Evolutionary conservation across 2,797 vertebrate species (phyloP).

Genomic region (Ibycter americanus): DNA sequence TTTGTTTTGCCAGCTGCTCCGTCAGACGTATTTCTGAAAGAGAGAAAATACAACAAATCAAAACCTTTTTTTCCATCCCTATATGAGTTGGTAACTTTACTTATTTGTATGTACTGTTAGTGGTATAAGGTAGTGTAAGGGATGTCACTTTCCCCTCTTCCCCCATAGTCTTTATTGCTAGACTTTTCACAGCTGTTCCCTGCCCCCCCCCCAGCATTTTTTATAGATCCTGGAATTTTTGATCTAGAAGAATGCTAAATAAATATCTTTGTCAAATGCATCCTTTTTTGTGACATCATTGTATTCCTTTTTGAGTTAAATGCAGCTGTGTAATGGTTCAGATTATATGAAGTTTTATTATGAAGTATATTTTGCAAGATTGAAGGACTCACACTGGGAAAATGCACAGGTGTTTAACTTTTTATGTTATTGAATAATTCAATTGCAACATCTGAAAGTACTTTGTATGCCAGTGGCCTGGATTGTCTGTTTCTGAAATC

Average conservation of each 20-base stretch:
- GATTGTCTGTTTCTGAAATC: neutral
- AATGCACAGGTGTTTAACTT: neutral
- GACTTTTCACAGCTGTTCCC: neutral
- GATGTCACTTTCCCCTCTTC: neutral
- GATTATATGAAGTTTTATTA: neutral
- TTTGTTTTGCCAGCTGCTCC: neutral
- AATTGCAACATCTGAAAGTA: neutral
- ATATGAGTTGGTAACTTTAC: neutral
- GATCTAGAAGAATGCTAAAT: neutral
- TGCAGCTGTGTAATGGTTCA: neutral
- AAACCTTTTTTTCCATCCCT: neutral
- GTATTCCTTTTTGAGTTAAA: neutral
- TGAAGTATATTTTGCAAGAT: neutral
- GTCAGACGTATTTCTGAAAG: neutral
- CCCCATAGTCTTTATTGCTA: neutral
- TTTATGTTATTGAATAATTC: neutral
- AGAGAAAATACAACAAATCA: neutral
- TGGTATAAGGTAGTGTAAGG: neutral
- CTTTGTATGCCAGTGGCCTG: neutral
- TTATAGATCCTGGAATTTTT: neutral
- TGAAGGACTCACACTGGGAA: neutral
- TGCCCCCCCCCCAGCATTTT: neutral
- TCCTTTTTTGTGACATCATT: neutral
- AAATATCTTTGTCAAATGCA: neutral
- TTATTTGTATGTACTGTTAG: neutral